Evolutionary conservation across 1,140 invertebrate species (phyloP), one percentile per base, ranked within the genome.

Genomic region (Drosophila chauvacae): DNA sequence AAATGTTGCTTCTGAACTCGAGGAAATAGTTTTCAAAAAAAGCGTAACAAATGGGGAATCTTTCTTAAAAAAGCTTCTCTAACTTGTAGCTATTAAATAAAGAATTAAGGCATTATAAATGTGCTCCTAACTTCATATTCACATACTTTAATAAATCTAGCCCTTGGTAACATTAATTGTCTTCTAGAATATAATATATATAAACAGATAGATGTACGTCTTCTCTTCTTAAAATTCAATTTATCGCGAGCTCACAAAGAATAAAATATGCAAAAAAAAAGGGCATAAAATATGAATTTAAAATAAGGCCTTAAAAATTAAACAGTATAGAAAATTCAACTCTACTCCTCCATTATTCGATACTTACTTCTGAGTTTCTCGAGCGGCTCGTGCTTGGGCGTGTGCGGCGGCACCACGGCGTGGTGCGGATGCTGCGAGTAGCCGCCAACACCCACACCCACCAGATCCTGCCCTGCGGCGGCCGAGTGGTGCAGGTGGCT

Each of bases 361-460:
- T 92, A 96, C 95, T 93, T 94, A 95, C 96, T 94, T 95, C 96
- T 96, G 76, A 97, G 94, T 93, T 96, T 97, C 93, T 97, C 96
- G 51, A 97, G 91, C 11, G 96, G 96, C 91, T 96, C 96, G 86
- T 96, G 96, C 80, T 92, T 92, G 42, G 91, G 91, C 75, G 95
- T 94, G 94, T 94, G 59, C 93, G 94, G 88, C 94, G 94, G 77
- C 58, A 91, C 91, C 28, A 91, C 91, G 11, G 59, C 53, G 18
- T 95, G 93, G 81, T 94, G 94, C 66, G 94, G 94, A 81, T 95
- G 95, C 80, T 95, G 95, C 16, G 81, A 65, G 75, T 92, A 92
- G 28, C 91, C 85, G 42, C 83, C 73, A 30, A 91, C 81, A 53
- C 85, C 74, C 20, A 91, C 81, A 50, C 85, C 74, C 23, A 91